Percentiles rank a stretch among this genome's conserved stretches.
These are phyloP conservation scores for Coptodon bakossiorum DNA, from an alignment of 2,113 vertebrate species.

Conservation along the genomic window DNA sequence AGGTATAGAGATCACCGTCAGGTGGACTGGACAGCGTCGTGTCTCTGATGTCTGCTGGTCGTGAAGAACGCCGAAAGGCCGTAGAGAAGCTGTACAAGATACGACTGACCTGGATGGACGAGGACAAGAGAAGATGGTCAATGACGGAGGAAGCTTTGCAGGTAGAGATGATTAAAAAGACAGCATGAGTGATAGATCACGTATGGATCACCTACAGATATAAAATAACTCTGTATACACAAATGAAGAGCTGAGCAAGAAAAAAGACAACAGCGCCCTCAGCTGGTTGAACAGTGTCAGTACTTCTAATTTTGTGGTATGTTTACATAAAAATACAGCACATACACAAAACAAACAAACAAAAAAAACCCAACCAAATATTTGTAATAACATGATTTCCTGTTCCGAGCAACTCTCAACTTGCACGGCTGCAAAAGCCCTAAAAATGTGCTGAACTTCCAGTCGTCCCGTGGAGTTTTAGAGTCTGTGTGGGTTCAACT, in stretches of 20 bases:
- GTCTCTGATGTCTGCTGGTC: constrained; percentile 82
- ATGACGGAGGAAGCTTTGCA: not conserved
- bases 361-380: not conserved
- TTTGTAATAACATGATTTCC: not conserved
- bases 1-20: constrained; percentile 89
- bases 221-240: not conserved
- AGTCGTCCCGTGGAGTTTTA: not conserved
- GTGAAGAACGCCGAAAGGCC: constrained; percentile 89
- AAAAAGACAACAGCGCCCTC: constrained; percentile 29
- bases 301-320: not conserved
- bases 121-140: not conserved
- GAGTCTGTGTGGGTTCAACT: not conserved
- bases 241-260: not conserved
- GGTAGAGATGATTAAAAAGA: fast-evolving
- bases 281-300: not conserved
- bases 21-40: constrained; percentile 72
- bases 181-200: not conserved
- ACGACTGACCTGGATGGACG: constrained; percentile 82
- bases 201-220: not conserved
- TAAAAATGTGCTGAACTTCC: not conserved
- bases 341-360: not conserved
- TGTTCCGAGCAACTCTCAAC: not conserved
- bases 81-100: constrained; percentile 96
- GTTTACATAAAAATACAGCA: not conserved
- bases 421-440: fast-evolving